A percentile compares a stretch with the other conserved stretches of the same genome.
These are phyloP conservation scores for Myoxocephalus aenaeus DNA, from an alignment of 2,797 vertebrate genomes.

Conservation along the genomic window DNA sequence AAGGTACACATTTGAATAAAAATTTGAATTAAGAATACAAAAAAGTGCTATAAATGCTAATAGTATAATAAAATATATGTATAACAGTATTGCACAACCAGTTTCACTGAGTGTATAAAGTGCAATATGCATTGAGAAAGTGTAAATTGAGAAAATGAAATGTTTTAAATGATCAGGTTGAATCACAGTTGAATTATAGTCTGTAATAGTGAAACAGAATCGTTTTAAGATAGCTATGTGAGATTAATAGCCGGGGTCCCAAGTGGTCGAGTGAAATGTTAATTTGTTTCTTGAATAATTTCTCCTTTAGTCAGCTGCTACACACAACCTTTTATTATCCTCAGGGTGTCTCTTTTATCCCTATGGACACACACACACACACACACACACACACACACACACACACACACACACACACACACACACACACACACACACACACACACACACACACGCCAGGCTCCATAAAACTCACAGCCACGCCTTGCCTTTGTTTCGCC, in stretches of 20 bases:
- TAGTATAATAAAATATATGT: too few relatives aligned
- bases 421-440: conserved; percentile 41
- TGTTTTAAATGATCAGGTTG: neutral
- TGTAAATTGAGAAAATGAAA: too few relatives aligned
- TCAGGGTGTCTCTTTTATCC: conserved; percentile 69
- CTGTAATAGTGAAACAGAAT: conserved; percentile 5
- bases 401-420: conserved; percentile 43
- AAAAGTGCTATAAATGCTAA: too few relatives aligned
- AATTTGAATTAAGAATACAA: too few relatives aligned
- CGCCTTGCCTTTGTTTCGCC: conserved; percentile 80
- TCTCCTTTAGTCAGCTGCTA: conserved; percentile 76
- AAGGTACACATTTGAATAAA: too few relatives aligned
- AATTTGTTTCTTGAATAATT: conserved; percentile 81
- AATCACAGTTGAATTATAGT: neutral
- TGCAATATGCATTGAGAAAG: neutral
- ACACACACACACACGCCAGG: conserved; percentile 51
- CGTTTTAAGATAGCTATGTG: conserved; percentile 22
- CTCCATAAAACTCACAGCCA: conserved; percentile 76
- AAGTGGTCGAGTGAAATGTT: conserved; percentile 76
- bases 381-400: conserved; percentile 46
- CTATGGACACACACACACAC: conserved; percentile 53
- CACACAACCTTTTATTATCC: conserved; percentile 74
- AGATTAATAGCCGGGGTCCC: conserved; percentile 64
- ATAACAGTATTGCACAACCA: too few relatives aligned
- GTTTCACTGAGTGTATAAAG: too few relatives aligned